phyloP scores from a whole-genome alignment of 92 coral and sea anemone genomes.

The Porites evermanni region DNA sequence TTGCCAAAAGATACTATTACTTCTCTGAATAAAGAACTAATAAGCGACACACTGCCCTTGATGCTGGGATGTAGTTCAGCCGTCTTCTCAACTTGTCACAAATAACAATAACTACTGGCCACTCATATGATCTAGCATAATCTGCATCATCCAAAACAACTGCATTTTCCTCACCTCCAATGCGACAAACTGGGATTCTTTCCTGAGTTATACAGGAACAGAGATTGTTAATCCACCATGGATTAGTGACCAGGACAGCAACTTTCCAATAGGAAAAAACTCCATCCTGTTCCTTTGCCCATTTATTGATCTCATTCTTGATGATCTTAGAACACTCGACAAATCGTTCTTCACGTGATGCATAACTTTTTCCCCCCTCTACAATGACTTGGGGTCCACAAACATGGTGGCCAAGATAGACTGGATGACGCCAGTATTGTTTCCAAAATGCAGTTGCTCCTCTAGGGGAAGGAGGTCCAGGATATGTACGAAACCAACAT shows the following conservation, averaged over 20 bases:
- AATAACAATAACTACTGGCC: constrained; percentile 50
- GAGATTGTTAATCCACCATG: constrained; percentile 20
- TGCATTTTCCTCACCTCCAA: constrained; percentile 29
- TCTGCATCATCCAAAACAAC: constrained; percentile 41
- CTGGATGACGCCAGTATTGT: constrained; percentile 35
- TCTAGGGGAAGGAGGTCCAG: background rate
- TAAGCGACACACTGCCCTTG: constrained; percentile 51
- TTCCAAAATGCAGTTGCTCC: background rate
- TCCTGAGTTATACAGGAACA: background rate
- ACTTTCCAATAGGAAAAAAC: constrained; percentile 19
- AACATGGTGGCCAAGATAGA: constrained; percentile 50
- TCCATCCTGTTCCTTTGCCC: constrained; percentile 44
- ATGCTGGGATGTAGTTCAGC: constrained; percentile 46
- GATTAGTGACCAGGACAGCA: constrained; percentile 41
- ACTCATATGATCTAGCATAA: constrained; percentile 48
- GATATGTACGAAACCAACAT: no score
- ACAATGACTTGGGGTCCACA: constrained; percentile 59
- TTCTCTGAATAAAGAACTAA: constrained; percentile 39
- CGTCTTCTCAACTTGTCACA: constrained; percentile 36
- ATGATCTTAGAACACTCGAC: constrained; percentile 19
- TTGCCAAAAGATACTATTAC: background rate
- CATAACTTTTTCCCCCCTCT: constrained; percentile 40
- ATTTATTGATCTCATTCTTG: constrained; percentile 42
- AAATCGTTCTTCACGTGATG: constrained; percentile 31
- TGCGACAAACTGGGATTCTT: constrained; percentile 29